Percentiles rank a stretch among this genome's conserved stretches.
Conservation (phyloP, 2,797 vertebrate genomes). For the Thalassophryne amazonica region DNA sequence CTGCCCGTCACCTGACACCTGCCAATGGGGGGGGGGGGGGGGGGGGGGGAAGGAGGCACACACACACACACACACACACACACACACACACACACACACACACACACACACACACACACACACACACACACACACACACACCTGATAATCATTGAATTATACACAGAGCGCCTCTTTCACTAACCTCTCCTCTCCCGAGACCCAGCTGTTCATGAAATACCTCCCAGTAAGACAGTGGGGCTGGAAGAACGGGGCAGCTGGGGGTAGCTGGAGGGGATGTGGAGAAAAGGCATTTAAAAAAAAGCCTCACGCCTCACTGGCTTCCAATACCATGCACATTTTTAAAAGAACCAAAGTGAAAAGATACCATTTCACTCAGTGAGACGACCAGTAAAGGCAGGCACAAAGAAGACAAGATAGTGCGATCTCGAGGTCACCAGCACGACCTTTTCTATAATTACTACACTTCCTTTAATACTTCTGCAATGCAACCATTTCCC, state of each 20-base stretch:
- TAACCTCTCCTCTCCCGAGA: constrained; percentile 82
- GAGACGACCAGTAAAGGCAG: constrained; percentile 73
- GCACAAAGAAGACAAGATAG: constrained; percentile 97
- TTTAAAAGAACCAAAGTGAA: constrained; percentile 83
- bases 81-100: constrained; percentile 3
- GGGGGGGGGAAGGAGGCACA: constrained; percentile 48
- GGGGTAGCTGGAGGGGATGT: constrained; percentile 42
- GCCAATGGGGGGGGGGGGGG: constrained; percentile 71
- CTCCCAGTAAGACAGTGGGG: constrained; percentile 78
- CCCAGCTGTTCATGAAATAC: constrained; percentile 94
- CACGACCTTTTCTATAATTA: constrained; percentile 92
- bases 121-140: constrained; percentile 44
- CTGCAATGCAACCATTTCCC: constrained; percentile 59
- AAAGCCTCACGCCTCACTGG: constrained; percentile 88
- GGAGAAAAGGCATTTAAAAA: constrained; percentile 44
- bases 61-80: constrained; percentile 5
- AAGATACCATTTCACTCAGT: constrained; percentile 89
- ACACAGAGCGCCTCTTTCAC: constrained; percentile 80
- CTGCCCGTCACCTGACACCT: constrained; percentile 81
- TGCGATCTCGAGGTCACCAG: constrained; percentile 93
- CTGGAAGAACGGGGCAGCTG: constrained; percentile 59
- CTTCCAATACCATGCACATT: constrained; percentile 88
- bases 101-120: constrained; percentile 24
- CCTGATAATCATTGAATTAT: constrained; percentile 86
- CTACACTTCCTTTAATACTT: constrained; percentile 89